Evolutionary conservation across 53 echinoderm and acorn worm genomes (phyloP).

Genomic region (Holothuria leucospilota): DNA sequence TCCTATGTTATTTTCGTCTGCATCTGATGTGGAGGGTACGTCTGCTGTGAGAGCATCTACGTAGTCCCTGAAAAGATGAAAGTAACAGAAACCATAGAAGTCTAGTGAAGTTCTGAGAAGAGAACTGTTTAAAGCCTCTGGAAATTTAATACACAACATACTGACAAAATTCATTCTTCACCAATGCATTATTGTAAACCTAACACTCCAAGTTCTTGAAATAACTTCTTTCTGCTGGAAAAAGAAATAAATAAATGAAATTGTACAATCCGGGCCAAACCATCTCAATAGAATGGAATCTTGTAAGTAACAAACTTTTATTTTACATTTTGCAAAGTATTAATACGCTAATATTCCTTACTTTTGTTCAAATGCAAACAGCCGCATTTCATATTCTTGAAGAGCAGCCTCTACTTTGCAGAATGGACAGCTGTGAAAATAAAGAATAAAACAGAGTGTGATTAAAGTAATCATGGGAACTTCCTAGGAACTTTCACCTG

Average conservation of each 20-base stretch:
- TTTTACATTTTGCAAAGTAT: no score
- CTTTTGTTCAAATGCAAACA: constrained; percentile 89
- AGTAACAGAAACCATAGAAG: background rate
- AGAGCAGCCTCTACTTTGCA: constrained; percentile 76
- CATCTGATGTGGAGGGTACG: background rate
- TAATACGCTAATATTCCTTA: constrained; percentile 25
- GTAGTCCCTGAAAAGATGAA: background rate
- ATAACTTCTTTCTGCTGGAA: no score
- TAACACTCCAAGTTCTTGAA: no score
- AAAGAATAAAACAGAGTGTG: background rate
- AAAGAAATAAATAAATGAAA: no score
- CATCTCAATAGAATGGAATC: no score
- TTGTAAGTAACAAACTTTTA: no score
- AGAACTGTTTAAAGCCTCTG: no score
- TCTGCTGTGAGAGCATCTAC: constrained; percentile 6
- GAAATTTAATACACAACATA: background rate
- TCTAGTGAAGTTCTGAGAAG: no score
- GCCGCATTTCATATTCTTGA: constrained; percentile 80
- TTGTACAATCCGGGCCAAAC: no score
- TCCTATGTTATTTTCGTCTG: background rate
- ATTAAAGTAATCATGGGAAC: no score
- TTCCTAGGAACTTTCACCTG: no score
- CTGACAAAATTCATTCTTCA: background rate
- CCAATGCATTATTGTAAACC: background rate
- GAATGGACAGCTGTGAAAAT: constrained; percentile 75